Evolutionary conservation across 2,888 invertebrate genomes (phyloP).

Genomic region (Eulithis prunata): DNA sequence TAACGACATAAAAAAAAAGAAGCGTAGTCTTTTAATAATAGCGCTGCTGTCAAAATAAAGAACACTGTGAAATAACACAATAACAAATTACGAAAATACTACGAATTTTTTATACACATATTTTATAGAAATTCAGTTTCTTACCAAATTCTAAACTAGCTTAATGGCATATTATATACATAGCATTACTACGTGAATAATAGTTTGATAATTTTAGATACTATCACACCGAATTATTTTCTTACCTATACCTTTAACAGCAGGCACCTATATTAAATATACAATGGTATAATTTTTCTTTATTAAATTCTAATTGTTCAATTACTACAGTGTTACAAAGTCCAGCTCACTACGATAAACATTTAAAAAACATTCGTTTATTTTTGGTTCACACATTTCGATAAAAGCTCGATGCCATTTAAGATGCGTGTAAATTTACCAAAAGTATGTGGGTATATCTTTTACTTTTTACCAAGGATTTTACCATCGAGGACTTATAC

Average conservation of each 20-base stretch:
- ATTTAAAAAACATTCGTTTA: not conserved
- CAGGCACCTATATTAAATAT: not conserved
- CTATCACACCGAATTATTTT: slow-evolving; percentile 9
- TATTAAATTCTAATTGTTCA: slow-evolving; percentile 9
- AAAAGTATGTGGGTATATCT: not conserved
- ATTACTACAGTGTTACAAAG: not conserved
- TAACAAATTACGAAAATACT: not conserved
- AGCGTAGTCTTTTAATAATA: not conserved
- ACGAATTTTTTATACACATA: not conserved
- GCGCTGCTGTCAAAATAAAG: not conserved
- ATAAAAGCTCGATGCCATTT: slow-evolving; percentile 14
- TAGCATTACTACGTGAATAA: slow-evolving; percentile 11
- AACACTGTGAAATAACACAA: not conserved
- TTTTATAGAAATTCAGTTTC: slow-evolving; percentile 9
- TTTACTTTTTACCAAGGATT: not conserved
- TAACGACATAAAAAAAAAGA: not conserved
- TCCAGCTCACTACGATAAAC: not conserved
- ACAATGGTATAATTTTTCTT: not conserved
- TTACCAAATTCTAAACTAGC: slow-evolving; percentile 1
- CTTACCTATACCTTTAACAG: not conserved
- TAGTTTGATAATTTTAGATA: slow-evolving; percentile 16
- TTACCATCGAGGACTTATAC: not conserved
- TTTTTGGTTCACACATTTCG: slow-evolving; percentile 10
- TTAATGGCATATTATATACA: not conserved
- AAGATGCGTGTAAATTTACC: slow-evolving; percentile 11